phyloP scores from a whole-genome alignment of 2,113 vertebrate species.

The Struthidea cinerea region DNA sequence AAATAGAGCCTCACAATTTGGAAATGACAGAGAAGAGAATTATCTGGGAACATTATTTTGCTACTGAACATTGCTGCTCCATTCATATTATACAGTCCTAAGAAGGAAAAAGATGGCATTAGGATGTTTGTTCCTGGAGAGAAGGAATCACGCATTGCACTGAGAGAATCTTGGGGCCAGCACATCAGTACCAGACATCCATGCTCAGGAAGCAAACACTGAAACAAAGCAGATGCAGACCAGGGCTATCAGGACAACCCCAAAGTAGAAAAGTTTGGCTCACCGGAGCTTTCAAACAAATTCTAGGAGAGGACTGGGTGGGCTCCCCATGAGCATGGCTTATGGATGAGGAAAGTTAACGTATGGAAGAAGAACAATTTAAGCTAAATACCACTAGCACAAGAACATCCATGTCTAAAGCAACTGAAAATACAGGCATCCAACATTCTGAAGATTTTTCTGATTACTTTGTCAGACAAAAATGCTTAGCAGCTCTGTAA shows the following conservation, averaged over 20 bases:
- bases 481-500: background rate
- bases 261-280: background rate
- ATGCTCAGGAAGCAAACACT: background rate
- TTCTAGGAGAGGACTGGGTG: background rate
- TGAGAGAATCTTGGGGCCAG: background rate
- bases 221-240: background rate
- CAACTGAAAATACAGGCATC: background rate
- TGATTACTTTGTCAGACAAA: background rate
- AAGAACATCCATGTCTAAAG: background rate
- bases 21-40: background rate
- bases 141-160: fast-evolving
- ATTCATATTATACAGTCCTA: background rate
- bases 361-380: background rate
- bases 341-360: background rate
- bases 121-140: background rate
- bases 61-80: background rate
- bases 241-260: background rate
- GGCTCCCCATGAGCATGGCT: background rate
- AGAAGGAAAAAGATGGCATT: background rate
- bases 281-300: background rate
- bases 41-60: background rate
- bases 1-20: background rate
- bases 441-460: background rate
- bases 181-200: background rate
- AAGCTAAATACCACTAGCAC: background rate